Evolutionary conservation across 1,140 invertebrate species (phyloP), one percentile per base, ranked within the genome.

Genomic region (Drosophila orena): DNA sequence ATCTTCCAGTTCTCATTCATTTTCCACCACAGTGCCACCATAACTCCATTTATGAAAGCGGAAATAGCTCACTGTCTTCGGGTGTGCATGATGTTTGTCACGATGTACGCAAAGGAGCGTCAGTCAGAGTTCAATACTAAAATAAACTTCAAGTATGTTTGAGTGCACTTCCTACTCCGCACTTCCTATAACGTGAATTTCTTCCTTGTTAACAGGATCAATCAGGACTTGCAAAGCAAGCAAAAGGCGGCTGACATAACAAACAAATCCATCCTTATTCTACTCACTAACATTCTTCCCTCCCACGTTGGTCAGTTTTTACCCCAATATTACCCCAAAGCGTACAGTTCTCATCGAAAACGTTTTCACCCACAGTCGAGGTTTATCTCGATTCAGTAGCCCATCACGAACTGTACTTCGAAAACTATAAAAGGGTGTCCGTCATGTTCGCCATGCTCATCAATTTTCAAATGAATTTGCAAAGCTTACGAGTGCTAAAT

Each of bases 361-460:
- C 30, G 8, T 10, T 30, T 30, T 30, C 30, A 30, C 30, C 8
- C 46, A 8, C 24, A 60, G 57, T 60, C 22, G 12, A 38, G 1
- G 17, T 60, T 1, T 60, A 60, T 20, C 58, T 60, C 3, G 12
- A 22, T 15, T 60, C 27, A 12, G 93, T 95, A 75, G 93, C 94
- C 68, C 93, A 94, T 44, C 95, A 97, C 81, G 96, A 97, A 61
- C 93, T 97, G 1, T 98, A 97, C 90, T 95, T 96, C 79, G 96
- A 98, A 92, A 94, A 95, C 44, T 97, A 98, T 89, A 94, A 95
- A 30, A 95, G 95, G 78, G 96, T 98, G 0, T 95, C 96, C 0
- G 97, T 98, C 0, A 98, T 98, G 96, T 98, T 98, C 93, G 97
- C 97, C 0, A 97, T 97, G 1, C 94, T 98, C 10, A 96, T 96